Evolutionary conservation across 2,888 invertebrate genomes (phyloP).

Genomic region (Trachelus stipa): DNA sequence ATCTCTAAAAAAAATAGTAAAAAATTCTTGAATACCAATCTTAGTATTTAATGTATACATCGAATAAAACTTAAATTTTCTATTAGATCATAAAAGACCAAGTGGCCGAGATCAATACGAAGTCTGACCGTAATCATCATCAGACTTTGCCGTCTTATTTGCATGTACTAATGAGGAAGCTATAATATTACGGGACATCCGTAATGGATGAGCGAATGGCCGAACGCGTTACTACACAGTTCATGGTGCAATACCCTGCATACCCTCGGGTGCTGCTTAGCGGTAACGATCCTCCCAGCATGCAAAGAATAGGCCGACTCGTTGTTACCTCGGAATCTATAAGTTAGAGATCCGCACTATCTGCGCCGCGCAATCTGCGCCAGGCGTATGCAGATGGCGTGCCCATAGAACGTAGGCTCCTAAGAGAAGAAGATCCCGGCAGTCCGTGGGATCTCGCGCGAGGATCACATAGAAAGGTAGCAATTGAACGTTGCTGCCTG

Average conservation of each 20-base stretch:
- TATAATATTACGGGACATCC: constrained; percentile 48
- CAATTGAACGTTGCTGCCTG: not conserved
- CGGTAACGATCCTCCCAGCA: constrained; percentile 35
- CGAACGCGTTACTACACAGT: not conserved
- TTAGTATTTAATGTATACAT: not conserved
- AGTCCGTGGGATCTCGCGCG: constrained; percentile 1
- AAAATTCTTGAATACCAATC: not conserved
- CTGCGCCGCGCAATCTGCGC: constrained; percentile 1
- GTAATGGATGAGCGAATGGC: constrained; percentile 38
- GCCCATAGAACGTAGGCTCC: not conserved
- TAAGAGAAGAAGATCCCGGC: not conserved
- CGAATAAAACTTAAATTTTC: not conserved
- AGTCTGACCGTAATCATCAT: not conserved
- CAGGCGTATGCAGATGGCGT: constrained; percentile 3
- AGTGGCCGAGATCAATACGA: not conserved
- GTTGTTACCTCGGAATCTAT: constrained; percentile 2
- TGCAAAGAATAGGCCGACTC: constrained; percentile 9
- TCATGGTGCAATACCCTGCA: not conserved
- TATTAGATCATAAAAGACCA: not conserved
- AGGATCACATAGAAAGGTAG: not conserved
- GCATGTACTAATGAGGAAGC: constrained; percentile 47
- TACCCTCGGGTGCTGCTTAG: constrained; percentile 23
- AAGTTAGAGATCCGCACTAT: constrained; percentile 4
- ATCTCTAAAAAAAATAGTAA: not conserved
- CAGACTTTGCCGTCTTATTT: not conserved